Conservation (phyloP, 1,140 invertebrate genomes). For the Magallana ariakensis region DNA sequence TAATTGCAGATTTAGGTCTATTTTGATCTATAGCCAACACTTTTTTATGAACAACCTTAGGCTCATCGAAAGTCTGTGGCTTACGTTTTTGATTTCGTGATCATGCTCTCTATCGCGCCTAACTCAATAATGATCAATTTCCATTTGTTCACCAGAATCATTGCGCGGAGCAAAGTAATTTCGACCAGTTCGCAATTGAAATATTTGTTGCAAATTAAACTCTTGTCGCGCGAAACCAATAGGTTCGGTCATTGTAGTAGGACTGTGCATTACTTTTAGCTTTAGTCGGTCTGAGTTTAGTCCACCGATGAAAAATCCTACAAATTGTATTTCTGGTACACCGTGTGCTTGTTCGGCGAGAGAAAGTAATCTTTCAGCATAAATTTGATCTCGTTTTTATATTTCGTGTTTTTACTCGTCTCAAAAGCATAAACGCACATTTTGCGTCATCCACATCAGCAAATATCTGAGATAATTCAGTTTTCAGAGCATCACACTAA, state of each 20-base stretch:
- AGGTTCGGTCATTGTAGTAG: slow-evolving; percentile 16
- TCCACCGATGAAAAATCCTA: slow-evolving; percentile 50
- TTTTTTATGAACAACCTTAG: too few species aligned
- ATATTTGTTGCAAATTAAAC: slow-evolving; percentile 38
- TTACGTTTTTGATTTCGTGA: too few species aligned
- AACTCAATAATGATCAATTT: too few species aligned
- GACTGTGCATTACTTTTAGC: slow-evolving; percentile 55
- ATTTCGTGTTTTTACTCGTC: slow-evolving; percentile 39
- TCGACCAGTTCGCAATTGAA: too few species aligned
- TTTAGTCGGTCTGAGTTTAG: slow-evolving; percentile 46
- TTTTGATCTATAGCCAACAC: too few species aligned
- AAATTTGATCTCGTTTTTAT: slow-evolving; percentile 46
- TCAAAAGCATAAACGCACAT: slow-evolving; percentile 43
- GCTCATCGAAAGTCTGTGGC: too few species aligned
- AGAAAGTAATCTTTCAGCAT: slow-evolving; percentile 45
- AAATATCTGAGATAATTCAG: too few species aligned
- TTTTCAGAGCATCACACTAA: slow-evolving; percentile 16
- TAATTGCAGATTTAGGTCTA: too few species aligned
- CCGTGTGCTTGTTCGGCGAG: slow-evolving; percentile 12
- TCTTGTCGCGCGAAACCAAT: slow-evolving; percentile 33
- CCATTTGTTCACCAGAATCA: too few species aligned
- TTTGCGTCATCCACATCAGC: slow-evolving; percentile 48
- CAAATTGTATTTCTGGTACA: slow-evolving; percentile 5
- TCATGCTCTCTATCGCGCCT: too few species aligned
- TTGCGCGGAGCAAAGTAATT: too few species aligned